A percentile compares a stretch with the other conserved stretches of the same genome.
These are phyloP conservation scores for Cheilosia impressa DNA, from an alignment of 2,888 invertebrate genomes.

Conservation along the genomic window DNA sequence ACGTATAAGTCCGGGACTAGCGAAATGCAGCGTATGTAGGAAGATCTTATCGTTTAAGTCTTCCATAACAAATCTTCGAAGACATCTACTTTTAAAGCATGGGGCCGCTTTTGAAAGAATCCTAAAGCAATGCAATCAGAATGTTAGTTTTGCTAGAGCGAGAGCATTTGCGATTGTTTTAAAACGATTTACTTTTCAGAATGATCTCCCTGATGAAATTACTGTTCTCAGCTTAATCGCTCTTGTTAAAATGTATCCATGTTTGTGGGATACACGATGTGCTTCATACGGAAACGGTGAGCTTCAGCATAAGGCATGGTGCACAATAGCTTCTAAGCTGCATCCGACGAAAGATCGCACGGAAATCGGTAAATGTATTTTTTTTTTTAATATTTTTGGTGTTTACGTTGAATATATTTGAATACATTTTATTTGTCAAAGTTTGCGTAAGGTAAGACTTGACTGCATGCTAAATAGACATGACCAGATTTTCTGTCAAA, in stretches of 20 bases:
- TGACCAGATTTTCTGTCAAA: too few relatives aligned
- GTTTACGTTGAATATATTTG: background rate
- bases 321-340: background rate
- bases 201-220: background rate
- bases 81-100: constrained; percentile 19
- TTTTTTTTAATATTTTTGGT: background rate
- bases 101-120: background rate
- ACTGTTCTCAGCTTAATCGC: background rate
- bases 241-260: constrained; percentile 30
- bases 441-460: too few relatives aligned
- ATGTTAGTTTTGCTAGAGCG: background rate
- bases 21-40: constrained; percentile 23
- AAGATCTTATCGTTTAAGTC: constrained; percentile 3
- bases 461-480: too few relatives aligned
- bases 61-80: constrained; percentile 27
- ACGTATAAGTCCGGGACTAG: background rate
- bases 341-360: background rate
- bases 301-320: constrained; percentile 2
- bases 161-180: background rate
- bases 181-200: background rate
- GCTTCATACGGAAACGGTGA: constrained; percentile 3
- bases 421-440: too few relatives aligned
- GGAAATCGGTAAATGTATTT: constrained; percentile 2
- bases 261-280: constrained; percentile 25
- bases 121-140: background rate